Evolutionary conservation across 2,113 vertebrate species (phyloP), one percentile per base, ranked within the genome.

Genomic region (Xenopus laevis): DNA sequence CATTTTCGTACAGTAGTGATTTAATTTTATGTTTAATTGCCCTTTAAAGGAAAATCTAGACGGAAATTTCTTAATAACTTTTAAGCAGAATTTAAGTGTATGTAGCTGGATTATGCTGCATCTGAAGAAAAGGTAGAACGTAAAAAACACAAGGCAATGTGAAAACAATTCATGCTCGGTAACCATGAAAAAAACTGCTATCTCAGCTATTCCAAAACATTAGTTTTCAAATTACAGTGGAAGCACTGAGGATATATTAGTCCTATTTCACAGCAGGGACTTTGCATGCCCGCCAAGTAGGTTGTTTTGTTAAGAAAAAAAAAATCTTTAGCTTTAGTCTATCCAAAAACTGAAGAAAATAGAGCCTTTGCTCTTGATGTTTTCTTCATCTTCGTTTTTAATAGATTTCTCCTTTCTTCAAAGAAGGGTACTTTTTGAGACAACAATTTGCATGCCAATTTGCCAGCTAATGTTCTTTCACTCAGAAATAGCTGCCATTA

Each of bases 171-270:
- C n/a, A 61, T 4, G 16, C 18, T 73, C 7, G 13, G 46, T 1
- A 71, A 18, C 0, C n/a, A 13, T 0, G 64, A 4, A 44, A 53
- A n/a, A 71, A 72, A 61, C 65, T 69, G 52, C 50, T 33, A 46
- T 62, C 60, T 78, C 63, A 78, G 65, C 58, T 62, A 62, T 60
- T 78, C 65, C 47, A 78, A 78, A 66, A 76, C 73, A 76, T 76
- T 76, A 76, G 66, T 63, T 76, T 69, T 64, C 66, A 76, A 64
- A 76, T 76, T 68, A 76, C 59, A 63, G 63, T 57, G 60, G 66
- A 57, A 69, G 68, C 73, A 76, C 53, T 30, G 33, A 63, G 47
- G 66, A 62, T 63, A 69, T 65, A 69, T 69, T 55, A 76, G 65
- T 76, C 47, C 66, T 63, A 62, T 76, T 76, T 53, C 73, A 52